Evolutionary conservation across 2,113 vertebrate species (phyloP).

Genomic region (Saccopteryx leptura): DNA sequence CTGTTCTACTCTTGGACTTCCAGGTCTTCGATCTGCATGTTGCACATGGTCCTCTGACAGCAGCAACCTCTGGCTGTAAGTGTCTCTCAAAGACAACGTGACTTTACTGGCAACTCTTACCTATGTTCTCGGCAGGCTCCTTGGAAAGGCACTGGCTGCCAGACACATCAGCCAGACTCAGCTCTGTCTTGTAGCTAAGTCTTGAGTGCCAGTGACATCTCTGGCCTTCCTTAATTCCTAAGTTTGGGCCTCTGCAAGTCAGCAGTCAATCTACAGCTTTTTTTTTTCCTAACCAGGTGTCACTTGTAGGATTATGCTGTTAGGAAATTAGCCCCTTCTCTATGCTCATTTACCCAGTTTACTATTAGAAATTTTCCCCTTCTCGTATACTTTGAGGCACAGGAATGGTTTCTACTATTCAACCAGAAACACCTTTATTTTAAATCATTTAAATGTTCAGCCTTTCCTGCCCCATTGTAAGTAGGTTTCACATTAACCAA

Average conservation of each 20-base stretch:
- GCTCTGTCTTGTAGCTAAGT: background rate
- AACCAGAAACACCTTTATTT: slow-evolving; percentile 64
- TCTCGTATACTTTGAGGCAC: background rate
- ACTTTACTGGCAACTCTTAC: background rate
- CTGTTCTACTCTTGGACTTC: background rate
- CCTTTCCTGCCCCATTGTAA: background rate
- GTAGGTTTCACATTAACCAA: slow-evolving; percentile 55
- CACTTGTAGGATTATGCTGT: background rate
- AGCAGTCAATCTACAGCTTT: background rate
- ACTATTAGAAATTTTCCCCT: slow-evolving; percentile 11
- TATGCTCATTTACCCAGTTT: background rate
- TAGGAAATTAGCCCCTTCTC: slow-evolving; percentile 27
- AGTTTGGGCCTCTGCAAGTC: background rate
- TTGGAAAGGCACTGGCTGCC: background rate
- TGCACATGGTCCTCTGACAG: background rate
- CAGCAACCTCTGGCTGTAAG: background rate
- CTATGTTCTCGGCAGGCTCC: background rate
- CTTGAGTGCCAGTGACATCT: background rate
- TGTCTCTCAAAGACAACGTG: background rate
- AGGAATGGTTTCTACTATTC: slow-evolving; percentile 7
- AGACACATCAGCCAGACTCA: background rate
- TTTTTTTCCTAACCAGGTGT: background rate
- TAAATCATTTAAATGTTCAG: slow-evolving; percentile 58
- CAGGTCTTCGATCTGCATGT: background rate
- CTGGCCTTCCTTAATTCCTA: background rate